Evolutionary conservation across 2,888 invertebrate genomes (phyloP), one percentile per base, ranked within the genome.

Genomic region (Meloe dianella): DNA sequence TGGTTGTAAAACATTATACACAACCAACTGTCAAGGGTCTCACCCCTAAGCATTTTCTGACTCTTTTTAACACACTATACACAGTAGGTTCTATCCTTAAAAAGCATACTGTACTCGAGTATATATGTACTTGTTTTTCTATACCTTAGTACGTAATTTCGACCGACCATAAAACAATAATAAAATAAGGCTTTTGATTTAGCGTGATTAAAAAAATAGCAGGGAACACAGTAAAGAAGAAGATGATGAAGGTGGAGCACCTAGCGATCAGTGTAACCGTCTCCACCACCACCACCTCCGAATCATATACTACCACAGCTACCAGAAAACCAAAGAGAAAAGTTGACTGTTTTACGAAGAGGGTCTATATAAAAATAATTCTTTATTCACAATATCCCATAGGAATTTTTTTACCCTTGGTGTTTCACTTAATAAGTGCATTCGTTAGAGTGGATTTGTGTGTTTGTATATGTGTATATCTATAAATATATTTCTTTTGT

Each of bases 171-270:
- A 80, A 80, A 80, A 78, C 80, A 80, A 79, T 80, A 80, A 79
- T 78, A 80, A 77, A 78, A 75, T 77, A 78, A 78, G 80, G 78
- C 79, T 81, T 81, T 80, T 81, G 81, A 82, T 82, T 82, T 77
- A 81, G 80, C 78, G 79, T 83, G 82, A 83, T 83, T 83, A 83
- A 83, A 83, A 83, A 83, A 80, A 77, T 10, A 47, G 10, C 47
- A 20, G 20, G 4, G n/a, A 35, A 30, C 38, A 9, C 9, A 30
- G 20, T 10, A 35, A 35, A 4, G 20, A 20, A 47, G 20, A 47
- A 10, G 47, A 20, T 20, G 47, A 47, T 47, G 47, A 47, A 47
- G 47, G 41, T 14, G 54, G 35, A 27, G 17, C n/a, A 14, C 17
- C 29, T 47, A 38, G 27, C 47, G 47, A 47, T 47, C 20, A 47